Evolutionary conservation across 1,140 invertebrate genomes (phyloP).

Genomic region (Ptiloglossa arizonensis): DNA sequence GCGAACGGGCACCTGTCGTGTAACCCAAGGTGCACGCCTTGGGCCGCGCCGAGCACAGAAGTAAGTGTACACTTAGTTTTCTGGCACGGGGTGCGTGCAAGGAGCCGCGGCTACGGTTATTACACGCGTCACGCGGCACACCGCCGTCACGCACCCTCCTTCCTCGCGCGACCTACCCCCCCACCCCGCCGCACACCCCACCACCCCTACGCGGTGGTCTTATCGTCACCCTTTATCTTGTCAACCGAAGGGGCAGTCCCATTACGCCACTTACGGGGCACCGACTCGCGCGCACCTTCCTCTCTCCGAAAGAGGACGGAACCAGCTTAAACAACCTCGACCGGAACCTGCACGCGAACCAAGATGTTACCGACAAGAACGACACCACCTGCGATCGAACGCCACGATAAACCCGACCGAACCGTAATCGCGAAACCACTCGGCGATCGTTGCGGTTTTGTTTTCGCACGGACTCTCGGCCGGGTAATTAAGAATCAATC

Average conservation of each 20-base stretch:
- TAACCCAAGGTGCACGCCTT: conserved; percentile 47
- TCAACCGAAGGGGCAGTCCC: conserved; percentile 76
- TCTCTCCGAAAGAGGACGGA: conserved; percentile 16
- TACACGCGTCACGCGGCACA: conserved; percentile 81
- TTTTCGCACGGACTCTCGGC: no score
- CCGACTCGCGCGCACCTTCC: conserved; percentile 15
- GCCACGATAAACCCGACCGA: not conserved
- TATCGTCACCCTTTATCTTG: conserved; percentile 80
- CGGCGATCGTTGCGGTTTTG: not conserved
- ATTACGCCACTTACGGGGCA: conserved; percentile 75
- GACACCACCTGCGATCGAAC: conserved; percentile 31
- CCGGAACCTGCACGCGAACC: conserved; percentile 41
- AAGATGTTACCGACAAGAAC: conserved; percentile 33
- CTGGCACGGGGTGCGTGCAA: conserved; percentile 70
- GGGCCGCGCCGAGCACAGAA: conserved; percentile 46
- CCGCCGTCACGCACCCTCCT: conserved; percentile 76
- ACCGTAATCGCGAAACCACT: not conserved
- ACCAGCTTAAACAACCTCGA: conserved; percentile 32
- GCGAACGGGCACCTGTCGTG: conserved; percentile 64
- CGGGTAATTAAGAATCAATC: conserved; percentile 16
- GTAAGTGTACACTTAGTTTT: conserved; percentile 50
- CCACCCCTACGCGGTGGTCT: conserved; percentile 56
- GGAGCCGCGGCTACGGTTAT: conserved; percentile 79
- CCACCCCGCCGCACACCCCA: no score
- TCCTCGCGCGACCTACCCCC: conserved; percentile 40